Conservation (phyloP, 1,140 invertebrate genomes). For the Euwallacea fornicatus region DNA sequence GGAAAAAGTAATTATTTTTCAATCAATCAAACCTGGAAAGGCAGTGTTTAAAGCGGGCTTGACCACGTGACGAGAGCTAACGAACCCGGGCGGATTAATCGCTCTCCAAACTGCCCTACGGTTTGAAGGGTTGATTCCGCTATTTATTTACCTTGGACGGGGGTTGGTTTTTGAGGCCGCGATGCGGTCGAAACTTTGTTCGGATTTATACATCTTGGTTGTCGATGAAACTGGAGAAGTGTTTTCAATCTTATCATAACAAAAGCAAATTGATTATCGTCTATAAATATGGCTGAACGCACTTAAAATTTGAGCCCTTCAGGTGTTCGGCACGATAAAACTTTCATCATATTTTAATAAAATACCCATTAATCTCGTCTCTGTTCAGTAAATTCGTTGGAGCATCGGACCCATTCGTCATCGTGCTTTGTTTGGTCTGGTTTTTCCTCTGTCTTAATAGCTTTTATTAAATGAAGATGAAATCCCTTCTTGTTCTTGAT, state of each 20-base stretch:
- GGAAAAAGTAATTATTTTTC: background rate
- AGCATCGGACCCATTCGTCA: conserved; percentile 11
- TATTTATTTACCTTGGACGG: too few species aligned
- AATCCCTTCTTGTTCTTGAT: conserved; percentile 9
- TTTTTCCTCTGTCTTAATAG: conserved; percentile 12
- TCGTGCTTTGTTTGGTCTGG: conserved; percentile 10
- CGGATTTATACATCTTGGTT: too few species aligned
- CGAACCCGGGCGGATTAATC: too few species aligned
- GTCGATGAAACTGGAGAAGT: too few species aligned
- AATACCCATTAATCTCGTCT: conserved; percentile 12
- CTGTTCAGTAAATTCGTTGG: background rate
- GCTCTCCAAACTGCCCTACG: too few species aligned
- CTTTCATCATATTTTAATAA: conserved; percentile 11
- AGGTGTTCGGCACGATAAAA: conserved; percentile 4
- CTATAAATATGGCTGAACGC: background rate
- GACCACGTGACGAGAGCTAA: too few species aligned
- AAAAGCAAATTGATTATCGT: background rate
- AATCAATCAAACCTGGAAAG: too few species aligned
- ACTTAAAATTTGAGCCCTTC: background rate
- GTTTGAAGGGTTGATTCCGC: too few species aligned
- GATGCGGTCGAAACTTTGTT: too few species aligned
- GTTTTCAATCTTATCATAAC: too few species aligned
- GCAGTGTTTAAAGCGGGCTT: too few species aligned
- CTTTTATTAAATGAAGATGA: conserved; percentile 18
- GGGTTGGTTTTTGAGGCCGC: too few species aligned